Base-by-base conservation (phyloP, 2,888 invertebrate species). In the Drosophila kanekoi region DNA sequence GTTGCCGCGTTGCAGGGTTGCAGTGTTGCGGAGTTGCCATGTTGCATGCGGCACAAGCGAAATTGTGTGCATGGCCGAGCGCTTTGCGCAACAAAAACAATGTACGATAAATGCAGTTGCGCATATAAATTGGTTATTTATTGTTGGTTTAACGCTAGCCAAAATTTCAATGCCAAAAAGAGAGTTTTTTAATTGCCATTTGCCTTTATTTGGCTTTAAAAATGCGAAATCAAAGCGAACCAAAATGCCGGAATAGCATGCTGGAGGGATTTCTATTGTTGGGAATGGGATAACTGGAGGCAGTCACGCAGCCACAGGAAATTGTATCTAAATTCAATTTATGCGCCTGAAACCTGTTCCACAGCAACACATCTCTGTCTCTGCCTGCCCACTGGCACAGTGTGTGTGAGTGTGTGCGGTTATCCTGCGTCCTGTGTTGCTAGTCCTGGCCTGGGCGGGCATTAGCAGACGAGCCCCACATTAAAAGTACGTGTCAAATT, bases 301-400 rank as follows among this genome's bases (percentile, higher is more conserved):
- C 79, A 87, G 87, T 71, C 86, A 83, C 89, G 88, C 89, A 82
- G 79, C 51, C 71, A 85, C 83, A 79, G 89, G 83, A 89, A 89
- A 83, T 89, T 89, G 83, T 83, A 83, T 83, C 89, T 89, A 87
- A 83, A 83, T 83, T 83, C 86, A 83, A 83, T 83, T 83, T 83
- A 85, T 87, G 88, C 64, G 66, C 62, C 43, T 37, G 58, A 71
- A 62, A 66, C 66, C 77, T 60, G 77, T 57, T 38, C 32, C 65
- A 66, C 65, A 66, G 52, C 52, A 53, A 51, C 62, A 63, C 16
- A 13, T 20, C 20, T 14, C 63, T 32, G 10, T 37, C 47, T 28
- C 52, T 20, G 3, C 49, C 23, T 11, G 8, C 4, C 11, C 33
- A 40, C 14, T 1, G 2, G 9, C 20, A 10, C 10, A 8, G 28